These are phyloP conservation scores for Litocranius walleri DNA, from an alignment of 2,113 vertebrate species.

Conservation along the genomic window DNA sequence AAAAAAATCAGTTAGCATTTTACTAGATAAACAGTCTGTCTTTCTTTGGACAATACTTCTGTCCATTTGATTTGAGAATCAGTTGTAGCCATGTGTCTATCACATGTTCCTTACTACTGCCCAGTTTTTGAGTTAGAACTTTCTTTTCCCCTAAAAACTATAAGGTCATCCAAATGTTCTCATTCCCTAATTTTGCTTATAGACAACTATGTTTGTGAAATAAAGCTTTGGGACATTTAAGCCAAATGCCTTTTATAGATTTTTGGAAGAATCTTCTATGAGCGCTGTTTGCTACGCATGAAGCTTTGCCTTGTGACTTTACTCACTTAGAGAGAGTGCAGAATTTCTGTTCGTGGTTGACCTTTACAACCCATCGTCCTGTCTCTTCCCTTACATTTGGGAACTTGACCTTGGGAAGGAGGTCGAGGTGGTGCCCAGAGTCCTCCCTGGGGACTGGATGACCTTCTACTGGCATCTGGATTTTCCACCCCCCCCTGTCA, in stretches of 20 bases:
- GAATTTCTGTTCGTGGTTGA: background rate
- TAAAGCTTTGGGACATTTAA: slow-evolving; percentile 10
- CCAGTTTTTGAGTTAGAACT: background rate
- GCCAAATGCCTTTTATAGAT: background rate
- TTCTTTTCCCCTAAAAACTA: background rate
- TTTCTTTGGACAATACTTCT: background rate
- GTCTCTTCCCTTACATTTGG: background rate
- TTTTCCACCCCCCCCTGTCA: background rate
- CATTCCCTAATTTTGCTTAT: slow-evolving; percentile 15
- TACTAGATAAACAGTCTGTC: background rate
- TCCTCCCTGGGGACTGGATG: background rate
- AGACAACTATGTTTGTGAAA: background rate
- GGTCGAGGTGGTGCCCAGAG: background rate
- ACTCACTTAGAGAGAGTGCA: background rate
- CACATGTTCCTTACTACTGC: background rate
- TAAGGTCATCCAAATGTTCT: background rate
- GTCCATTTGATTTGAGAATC: background rate
- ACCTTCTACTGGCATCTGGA: slow-evolving; percentile 37
- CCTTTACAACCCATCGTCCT: background rate
- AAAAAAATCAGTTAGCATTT: slow-evolving; percentile 3
- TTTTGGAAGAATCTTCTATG: background rate
- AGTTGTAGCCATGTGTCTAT: background rate
- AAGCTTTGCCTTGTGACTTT: background rate
- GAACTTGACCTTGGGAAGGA: background rate
- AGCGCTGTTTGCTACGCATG: background rate